Percentiles rank a stretch among this genome's conserved stretches.
Evolutionary conservation across 2,113 vertebrate species (phyloP).

Genomic region (Rostratula benghalensis): DNA sequence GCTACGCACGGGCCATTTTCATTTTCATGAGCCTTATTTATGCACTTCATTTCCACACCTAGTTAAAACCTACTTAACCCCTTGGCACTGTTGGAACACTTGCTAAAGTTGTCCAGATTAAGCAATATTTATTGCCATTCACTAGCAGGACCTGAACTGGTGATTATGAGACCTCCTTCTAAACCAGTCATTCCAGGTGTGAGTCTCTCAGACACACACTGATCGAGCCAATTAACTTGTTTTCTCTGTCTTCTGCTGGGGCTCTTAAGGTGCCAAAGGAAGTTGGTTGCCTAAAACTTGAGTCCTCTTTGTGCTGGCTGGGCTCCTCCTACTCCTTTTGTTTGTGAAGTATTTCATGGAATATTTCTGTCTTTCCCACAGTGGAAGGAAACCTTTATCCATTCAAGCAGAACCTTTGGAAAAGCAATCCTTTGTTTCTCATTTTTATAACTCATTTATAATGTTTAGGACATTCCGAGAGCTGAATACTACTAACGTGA

Average conservation of each 20-base stretch:
- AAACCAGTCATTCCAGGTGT: not conserved
- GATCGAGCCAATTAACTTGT: not conserved
- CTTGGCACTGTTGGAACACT: not conserved
- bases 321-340: not conserved
- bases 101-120: not conserved
- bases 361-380: slow-evolving; percentile 16
- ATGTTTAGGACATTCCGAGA: not conserved
- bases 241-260: not conserved
- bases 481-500: slow-evolving; percentile 41
- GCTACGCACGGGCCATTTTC: not conserved
- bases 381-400: not conserved
- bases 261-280: not conserved
- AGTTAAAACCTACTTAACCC: not conserved
- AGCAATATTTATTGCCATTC: not conserved
- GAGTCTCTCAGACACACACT: not conserved
- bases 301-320: not conserved
- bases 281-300: not conserved
- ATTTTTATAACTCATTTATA: slow-evolving; percentile 65
- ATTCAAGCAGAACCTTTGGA: slow-evolving; percentile 41
- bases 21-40: not conserved
- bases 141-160: not conserved
- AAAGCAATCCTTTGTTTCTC: slow-evolving; percentile 61
- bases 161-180: not conserved
- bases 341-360: not conserved
- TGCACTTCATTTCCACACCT: not conserved